Conservation (phyloP, 2,888 invertebrate genomes). For the Folsomia candida region DNA sequence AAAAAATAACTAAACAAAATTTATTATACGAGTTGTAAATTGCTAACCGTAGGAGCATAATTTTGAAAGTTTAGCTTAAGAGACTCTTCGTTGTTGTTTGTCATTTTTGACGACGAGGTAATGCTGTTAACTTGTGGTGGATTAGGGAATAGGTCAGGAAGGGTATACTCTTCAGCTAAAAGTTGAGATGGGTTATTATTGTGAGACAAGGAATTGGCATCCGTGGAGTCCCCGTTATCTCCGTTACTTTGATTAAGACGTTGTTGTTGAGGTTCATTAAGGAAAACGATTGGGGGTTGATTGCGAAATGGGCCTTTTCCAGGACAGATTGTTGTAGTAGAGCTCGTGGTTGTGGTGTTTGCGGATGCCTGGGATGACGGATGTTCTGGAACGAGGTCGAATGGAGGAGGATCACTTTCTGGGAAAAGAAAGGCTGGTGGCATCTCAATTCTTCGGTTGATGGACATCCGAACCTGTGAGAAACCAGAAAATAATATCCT, state of each 20-base stretch:
- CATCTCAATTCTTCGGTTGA: constrained; percentile 75
- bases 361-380: constrained; percentile 33
- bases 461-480: constrained; percentile 64
- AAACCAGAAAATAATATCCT: background rate
- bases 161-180: constrained; percentile 47
- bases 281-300: too few species aligned
- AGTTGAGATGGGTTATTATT: constrained; percentile 20
- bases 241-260: constrained; percentile 24
- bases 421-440: constrained; percentile 78
- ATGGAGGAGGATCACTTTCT: constrained; percentile 66
- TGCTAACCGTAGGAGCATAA: too few species aligned
- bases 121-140: constrained; percentile 22
- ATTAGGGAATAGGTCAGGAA: constrained; percentile 48
- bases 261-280: constrained; percentile 10
- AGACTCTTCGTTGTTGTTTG: background rate
- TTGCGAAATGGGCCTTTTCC: constrained; percentile 22
- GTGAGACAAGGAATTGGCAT: constrained; percentile 33
- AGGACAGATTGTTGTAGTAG: constrained; percentile 23
- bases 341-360: constrained; percentile 23
- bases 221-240: constrained; percentile 31
- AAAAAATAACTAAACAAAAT: too few species aligned
- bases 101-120: too few species aligned
- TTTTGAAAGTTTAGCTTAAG: constrained; percentile 15
- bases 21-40: too few species aligned
- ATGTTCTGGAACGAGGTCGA: constrained; percentile 58